phyloP scores from a whole-genome alignment of 2,113 vertebrate species.

The Columbina picui region DNA sequence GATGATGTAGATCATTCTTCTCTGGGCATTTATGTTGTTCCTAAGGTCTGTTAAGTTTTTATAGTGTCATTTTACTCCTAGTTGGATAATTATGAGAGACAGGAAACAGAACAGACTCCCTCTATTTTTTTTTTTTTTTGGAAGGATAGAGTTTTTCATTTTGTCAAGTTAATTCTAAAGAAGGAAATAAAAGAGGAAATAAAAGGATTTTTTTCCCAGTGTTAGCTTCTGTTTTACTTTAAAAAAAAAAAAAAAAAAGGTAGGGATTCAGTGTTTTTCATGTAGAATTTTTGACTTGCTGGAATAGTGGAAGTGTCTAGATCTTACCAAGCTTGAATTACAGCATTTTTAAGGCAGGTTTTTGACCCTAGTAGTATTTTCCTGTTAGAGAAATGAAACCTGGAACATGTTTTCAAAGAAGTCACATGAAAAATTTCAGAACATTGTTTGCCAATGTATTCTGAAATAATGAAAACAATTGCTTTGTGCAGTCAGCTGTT shows the following conservation, averaged over 20 bases:
- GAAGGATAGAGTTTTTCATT: not conserved
- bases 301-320: not conserved
- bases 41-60: not conserved
- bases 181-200: not conserved
- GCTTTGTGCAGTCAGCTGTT: not conserved
- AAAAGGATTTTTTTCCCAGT: not conserved
- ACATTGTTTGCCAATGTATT: not conserved
- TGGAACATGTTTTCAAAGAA: not conserved
- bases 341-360: constrained; percentile 1
- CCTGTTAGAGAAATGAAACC: not conserved
- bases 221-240: not conserved
- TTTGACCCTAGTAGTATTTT: not conserved
- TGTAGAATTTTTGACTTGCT: not conserved
- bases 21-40: not conserved
- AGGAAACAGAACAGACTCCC: not conserved
- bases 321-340: constrained; percentile 20
- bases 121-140: not conserved
- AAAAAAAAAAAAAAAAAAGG: not conserved
- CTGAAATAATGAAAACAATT: not conserved
- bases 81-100: not conserved
- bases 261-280: not conserved
- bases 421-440: not conserved
- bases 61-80: not conserved
- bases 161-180: not conserved
- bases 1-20: not conserved